Evolutionary conservation across 2,797 vertebrate genomes (phyloP), one percentile per base, ranked within the genome.

Genomic region (Falco novaeseelandiae): DNA sequence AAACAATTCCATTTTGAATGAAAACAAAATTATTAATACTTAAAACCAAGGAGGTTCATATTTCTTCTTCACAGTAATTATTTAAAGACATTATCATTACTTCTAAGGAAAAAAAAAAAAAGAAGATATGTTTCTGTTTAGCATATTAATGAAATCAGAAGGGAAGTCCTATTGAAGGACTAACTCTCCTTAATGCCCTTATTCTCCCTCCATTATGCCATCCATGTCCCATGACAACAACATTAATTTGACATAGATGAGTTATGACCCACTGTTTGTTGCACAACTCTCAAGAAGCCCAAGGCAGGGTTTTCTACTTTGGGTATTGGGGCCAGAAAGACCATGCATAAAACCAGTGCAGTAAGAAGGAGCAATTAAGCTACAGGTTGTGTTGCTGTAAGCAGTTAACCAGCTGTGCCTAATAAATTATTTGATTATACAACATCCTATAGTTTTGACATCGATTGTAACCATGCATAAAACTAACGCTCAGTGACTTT

Each of bases 241-340:
- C 97, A 98, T 98, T 99, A 98, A 99, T 99, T 99, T 98, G 98
- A 97, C 97, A 97, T 87, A 93, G 97, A 98, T 99, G 99, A 99
- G 98, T 98, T 98, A 98, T 98, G 97, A 98, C 98, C 97, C 98
- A 98, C 89, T 96, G 97, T 98, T 98, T 97, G 89, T 97, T 96
- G 94, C 93, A 92, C 44, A 96, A 93, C 81, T 95, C 90, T 94
- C 66, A 76, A 65, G 89, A 66, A 94, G 98, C 98, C 98, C 90
- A 88, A 95, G 98, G 98, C 98, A 97, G 96, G 89, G 91, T 96
- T 97, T 97, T 90, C 93, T 72, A 8, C 97, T 98, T 95, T 97
- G 98, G 88, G 97, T 95, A 98, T 95, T 97, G 83, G 84, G 96
- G 71, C 92, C 96, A 96, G 96, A 97, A 97, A 96, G 92, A 97